Base-by-base conservation (phyloP, 2,888 invertebrate species). In the Drosophila percnosoma region DNA sequence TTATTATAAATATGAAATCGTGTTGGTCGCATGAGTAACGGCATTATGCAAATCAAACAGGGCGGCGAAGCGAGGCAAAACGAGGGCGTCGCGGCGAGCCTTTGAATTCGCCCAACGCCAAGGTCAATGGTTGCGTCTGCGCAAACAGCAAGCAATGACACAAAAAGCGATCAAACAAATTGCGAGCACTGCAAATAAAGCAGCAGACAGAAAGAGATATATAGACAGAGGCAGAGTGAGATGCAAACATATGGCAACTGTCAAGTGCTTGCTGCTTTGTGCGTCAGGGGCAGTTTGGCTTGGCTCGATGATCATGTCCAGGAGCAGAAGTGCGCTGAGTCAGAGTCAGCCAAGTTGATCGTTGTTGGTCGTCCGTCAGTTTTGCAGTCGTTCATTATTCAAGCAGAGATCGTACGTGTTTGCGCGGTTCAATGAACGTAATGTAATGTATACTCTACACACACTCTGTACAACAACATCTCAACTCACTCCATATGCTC, bases 71-170 rank as follows among this genome's bases (percentile, higher is more conserved):
- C 27, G 27, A 72, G 48, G 45, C 70, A 68, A 63, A 75, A 64
- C 65, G 64, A 76, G 71, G 77, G 80, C 80, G 68, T 59, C 33
- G 65, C 78, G 75, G 80, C 68, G 80, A 75, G 80, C 80, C 78
- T 78, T 82, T 82, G 74, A 74, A 62, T 70, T 77, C 51, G 75
- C 81, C 81, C 73, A 78, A 59, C 52, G 60, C 53, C 85, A 89
- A 85, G 89, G 85, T 89, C 85, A 89, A 70, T 80, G 84, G 69
- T 78, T 84, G 86, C 80, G 79, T 82, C 82, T 87, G 82, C 79
- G 78, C 88, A 87, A 73, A 81, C 78, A 38, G 24, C 18, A 54
- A 81, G 31, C 38, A 55, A 45, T 40, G 49, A 40, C 68, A 33
- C 24, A 21, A 40, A 45, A 33, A 33, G 75, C 42, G 29, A 75